Percentiles rank a stretch among this genome's conserved stretches.
These are phyloP conservation scores for Cisticola juncidis DNA, from an alignment of 2,113 vertebrate species.

Conservation along the genomic window DNA sequence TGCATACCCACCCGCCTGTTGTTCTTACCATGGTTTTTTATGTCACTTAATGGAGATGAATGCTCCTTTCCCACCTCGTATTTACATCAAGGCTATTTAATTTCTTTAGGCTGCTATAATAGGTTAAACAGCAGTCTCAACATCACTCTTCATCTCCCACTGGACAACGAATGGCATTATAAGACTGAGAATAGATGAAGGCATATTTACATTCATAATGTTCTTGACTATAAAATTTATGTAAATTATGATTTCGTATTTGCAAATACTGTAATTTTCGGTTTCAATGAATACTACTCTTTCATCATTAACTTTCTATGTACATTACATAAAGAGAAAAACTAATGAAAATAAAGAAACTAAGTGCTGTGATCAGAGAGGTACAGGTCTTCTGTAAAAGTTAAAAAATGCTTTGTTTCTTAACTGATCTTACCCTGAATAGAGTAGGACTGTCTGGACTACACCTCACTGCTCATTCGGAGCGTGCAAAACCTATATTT, in stretches of 20 bases:
- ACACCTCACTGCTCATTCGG: rapidly evolving
- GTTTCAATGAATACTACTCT: constrained; percentile 61
- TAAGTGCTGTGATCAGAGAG: background rate
- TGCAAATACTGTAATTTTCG: constrained; percentile 69
- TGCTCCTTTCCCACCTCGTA: constrained; percentile 63
- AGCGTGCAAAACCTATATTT: background rate
- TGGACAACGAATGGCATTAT: constrained; percentile 68
- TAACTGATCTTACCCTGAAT: background rate
- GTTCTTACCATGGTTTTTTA: constrained; percentile 47
- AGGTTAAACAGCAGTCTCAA: constrained; percentile 68
- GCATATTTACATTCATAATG: constrained; percentile 69
- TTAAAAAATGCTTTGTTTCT: background rate
- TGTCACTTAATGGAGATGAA: constrained; percentile 72
- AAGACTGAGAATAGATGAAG: constrained; percentile 60
- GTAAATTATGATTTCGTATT: constrained; percentile 72
- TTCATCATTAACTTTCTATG: constrained; percentile 52
- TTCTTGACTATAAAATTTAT: constrained; percentile 67
- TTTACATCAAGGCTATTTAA: constrained; percentile 66
- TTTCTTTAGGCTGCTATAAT: constrained; percentile 64
- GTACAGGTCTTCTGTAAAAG: background rate
- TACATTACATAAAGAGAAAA: constrained; percentile 24
- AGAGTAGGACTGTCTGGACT: background rate
- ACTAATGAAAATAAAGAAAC: constrained; percentile 24
- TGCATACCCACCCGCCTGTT: constrained; percentile 54
- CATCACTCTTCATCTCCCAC: constrained; percentile 65